Percentiles rank a stretch among this genome's conserved stretches.
phyloP scores from a whole-genome alignment of 2,113 vertebrate genomes.

The Pelodiscus sinensis region DNA sequence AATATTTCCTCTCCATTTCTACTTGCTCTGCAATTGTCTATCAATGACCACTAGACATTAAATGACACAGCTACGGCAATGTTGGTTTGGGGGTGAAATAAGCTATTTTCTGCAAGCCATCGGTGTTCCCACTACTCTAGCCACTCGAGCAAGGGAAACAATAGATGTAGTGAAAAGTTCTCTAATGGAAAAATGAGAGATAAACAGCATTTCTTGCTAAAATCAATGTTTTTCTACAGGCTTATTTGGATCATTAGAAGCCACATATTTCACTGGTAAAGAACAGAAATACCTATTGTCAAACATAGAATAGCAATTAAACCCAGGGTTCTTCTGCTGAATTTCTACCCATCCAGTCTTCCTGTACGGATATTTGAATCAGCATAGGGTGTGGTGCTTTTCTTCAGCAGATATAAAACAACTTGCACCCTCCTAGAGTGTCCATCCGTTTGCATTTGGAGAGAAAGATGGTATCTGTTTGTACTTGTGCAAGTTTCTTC shows the following conservation, averaged over 20 bases:
- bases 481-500: no score
- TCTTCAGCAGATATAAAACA: rapidly evolving
- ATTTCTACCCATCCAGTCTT: not conserved
- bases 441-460: no score
- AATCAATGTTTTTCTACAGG: not conserved
- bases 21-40: not conserved
- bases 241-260: not conserved
- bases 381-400: not conserved
- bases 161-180: not conserved
- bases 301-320: not conserved
- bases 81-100: not conserved
- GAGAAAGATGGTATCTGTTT: no score
- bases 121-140: not conserved
- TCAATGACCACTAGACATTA: not conserved
- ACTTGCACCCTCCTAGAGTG: not conserved
- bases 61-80: not conserved
- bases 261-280: not conserved
- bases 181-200: not conserved
- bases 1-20: not conserved
- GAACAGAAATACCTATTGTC: not conserved
- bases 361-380: not conserved
- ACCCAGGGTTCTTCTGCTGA: not conserved
- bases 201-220: not conserved
- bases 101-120: conserved; percentile 1
- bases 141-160: not conserved